These are phyloP conservation scores for Eurypyga helias DNA, from an alignment of 2,113 vertebrate genomes.

Conservation along the genomic window DNA sequence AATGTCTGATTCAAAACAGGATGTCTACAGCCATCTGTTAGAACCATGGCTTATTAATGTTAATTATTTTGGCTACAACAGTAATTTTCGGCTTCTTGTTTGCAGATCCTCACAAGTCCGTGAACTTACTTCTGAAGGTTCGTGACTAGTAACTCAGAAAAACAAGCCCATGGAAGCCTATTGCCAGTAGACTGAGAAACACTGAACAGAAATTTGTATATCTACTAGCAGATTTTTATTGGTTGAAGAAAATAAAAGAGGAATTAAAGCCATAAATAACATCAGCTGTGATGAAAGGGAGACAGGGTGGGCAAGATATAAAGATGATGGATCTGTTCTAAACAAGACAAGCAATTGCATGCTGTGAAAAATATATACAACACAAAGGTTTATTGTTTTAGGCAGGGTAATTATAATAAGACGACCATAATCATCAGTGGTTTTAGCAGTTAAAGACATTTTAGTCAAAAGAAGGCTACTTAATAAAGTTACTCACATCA, in stretches of 20 bases:
- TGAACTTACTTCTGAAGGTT: conserved; percentile 13
- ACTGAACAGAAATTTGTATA: neutral
- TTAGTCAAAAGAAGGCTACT: conserved; percentile 19
- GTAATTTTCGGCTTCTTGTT: neutral
- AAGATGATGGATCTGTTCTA: conserved; percentile 36
- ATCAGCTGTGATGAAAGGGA: conserved; percentile 5
- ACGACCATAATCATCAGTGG: conserved; percentile 23
- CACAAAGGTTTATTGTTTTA: conserved; percentile 47
- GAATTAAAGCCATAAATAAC: conserved; percentile 52
- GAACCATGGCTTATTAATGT: conserved; percentile 23
- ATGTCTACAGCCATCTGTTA: conserved; percentile 32
- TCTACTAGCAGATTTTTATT: conserved; percentile 27
- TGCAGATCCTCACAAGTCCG: neutral
- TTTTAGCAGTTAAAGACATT: conserved; percentile 28
- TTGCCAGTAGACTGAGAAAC: neutral
- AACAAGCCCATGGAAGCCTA: neutral
- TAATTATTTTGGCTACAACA: conserved; percentile 42
- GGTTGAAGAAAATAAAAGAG: neutral
- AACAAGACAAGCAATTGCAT: conserved; percentile 30
- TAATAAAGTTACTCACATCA: conserved; percentile 41
- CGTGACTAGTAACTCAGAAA: neutral
- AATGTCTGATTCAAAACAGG: conserved; percentile 30
- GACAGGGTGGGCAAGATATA: neutral
- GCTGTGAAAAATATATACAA: conserved; percentile 49
- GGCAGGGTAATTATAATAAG: conserved; percentile 26